Conservation (phyloP, 2,888 invertebrate genomes). For the Noctua janthe region DNA sequence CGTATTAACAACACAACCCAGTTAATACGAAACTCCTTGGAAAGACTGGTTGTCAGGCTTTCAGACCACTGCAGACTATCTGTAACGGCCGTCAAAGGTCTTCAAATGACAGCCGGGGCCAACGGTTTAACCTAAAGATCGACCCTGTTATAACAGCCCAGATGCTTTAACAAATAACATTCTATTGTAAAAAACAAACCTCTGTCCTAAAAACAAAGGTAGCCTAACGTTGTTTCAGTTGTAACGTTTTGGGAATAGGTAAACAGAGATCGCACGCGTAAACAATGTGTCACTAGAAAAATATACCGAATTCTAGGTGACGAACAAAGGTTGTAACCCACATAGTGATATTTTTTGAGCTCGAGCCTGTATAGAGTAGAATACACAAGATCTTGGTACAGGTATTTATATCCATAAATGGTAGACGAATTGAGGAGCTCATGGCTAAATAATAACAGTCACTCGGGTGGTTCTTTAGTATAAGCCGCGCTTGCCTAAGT, state of each 20-base stretch:
- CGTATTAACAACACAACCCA: too few relatives aligned
- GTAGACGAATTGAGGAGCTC: not conserved
- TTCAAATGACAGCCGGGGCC: too few relatives aligned
- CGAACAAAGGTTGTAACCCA: not conserved
- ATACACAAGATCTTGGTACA: not conserved
- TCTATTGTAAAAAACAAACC: not conserved
- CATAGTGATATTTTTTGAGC: not conserved
- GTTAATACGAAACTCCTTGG: too few relatives aligned
- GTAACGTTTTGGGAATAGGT: not conserved
- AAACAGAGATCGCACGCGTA: slow-evolving; percentile 15
- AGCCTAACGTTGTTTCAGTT: slow-evolving; percentile 9
- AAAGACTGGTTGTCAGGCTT: too few relatives aligned
- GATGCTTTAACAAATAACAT: not conserved
- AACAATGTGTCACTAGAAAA: slow-evolving; percentile 18
- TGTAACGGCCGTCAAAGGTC: too few relatives aligned
- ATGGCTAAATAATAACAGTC: not conserved
- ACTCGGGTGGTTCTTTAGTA: not conserved
- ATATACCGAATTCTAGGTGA: slow-evolving; percentile 6
- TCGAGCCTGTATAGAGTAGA: not conserved
- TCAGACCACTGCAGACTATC: too few relatives aligned
- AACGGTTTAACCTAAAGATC: too few relatives aligned
- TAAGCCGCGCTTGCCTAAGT: not conserved
- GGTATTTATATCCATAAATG: too few relatives aligned
- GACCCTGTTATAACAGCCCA: not conserved
- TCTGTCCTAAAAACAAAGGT: not conserved